Evolutionary conservation across 1,140 invertebrate species (phyloP).

Genomic region (Caenorhabditis brenneri): DNA sequence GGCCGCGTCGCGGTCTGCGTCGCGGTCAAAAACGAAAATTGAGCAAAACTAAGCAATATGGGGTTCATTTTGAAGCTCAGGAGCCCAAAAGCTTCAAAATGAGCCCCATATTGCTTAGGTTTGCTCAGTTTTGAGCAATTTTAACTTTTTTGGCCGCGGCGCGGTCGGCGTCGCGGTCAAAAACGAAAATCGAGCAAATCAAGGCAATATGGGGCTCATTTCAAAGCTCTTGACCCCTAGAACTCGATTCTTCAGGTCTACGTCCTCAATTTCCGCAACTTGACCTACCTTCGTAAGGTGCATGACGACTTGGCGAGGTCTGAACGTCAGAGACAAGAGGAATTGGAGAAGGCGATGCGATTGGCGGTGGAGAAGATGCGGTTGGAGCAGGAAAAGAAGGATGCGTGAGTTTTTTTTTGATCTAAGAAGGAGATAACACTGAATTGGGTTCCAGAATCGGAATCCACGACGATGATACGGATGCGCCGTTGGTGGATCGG

Average conservation of each 20-base stretch:
- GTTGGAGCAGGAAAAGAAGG: conserved; percentile 46
- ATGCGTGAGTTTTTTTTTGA: conserved; percentile 41
- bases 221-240: background rate
- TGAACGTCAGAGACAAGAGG: conserved; percentile 73
- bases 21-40: no score
- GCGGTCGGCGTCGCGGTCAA: no score
- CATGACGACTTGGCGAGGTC: conserved; percentile 78
- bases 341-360: conserved; percentile 52
- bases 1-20: no score
- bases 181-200: no score
- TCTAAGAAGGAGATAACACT: no score
- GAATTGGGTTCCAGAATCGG: conserved; percentile 33
- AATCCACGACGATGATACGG: background rate
- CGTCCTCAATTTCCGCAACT: conserved; percentile 83
- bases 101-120: no score
- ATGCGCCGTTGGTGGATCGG: conserved; percentile 42
- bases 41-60: no score
- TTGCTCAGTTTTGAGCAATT: no score
- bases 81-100: no score
- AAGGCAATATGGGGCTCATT: no score
- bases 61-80: no score
- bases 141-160: no score
- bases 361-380: conserved; percentile 57
- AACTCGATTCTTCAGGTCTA: conserved; percentile 75
- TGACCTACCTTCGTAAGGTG: conserved; percentile 82